Conservation (phyloP, 2,797 vertebrate species). For the Hydrocynus forskahlii region DNA sequence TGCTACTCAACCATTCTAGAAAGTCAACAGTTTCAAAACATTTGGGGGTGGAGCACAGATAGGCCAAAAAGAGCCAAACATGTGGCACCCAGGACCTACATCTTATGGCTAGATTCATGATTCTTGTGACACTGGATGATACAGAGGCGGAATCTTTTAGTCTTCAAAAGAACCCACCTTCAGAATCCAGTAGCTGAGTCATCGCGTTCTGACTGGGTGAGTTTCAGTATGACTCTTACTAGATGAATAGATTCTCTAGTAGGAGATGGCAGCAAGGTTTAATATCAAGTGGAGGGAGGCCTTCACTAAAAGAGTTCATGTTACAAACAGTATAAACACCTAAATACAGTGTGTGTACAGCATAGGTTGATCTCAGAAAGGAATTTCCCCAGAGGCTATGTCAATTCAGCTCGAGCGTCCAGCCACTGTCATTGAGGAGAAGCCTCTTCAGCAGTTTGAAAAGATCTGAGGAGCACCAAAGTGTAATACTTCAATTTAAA, state of each 20-base stretch:
- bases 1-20: too few species aligned
- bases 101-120: neutral
- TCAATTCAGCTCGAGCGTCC: neutral
- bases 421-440: neutral
- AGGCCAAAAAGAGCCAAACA: too few species aligned
- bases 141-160: neutral
- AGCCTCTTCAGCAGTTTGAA: neutral
- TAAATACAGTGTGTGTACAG: conserved; percentile 5
- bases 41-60: neutral
- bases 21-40: neutral
- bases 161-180: neutral
- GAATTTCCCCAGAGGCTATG: conserved; percentile 6
- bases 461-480: neutral
- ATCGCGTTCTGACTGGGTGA: neutral
- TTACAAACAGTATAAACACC: neutral
- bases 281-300: neutral
- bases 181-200: neutral
- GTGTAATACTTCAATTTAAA: neutral
- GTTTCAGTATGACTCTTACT: too few species aligned
- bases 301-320: neutral
- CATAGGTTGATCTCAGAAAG: neutral
- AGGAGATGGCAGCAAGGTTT: neutral
- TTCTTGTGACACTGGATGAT: neutral
- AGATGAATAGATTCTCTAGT: too few species aligned
- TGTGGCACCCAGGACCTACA: too few species aligned